Evolutionary conservation across 2,113 vertebrate genomes (phyloP).

Genomic region (Agapornis roseicollis): DNA sequence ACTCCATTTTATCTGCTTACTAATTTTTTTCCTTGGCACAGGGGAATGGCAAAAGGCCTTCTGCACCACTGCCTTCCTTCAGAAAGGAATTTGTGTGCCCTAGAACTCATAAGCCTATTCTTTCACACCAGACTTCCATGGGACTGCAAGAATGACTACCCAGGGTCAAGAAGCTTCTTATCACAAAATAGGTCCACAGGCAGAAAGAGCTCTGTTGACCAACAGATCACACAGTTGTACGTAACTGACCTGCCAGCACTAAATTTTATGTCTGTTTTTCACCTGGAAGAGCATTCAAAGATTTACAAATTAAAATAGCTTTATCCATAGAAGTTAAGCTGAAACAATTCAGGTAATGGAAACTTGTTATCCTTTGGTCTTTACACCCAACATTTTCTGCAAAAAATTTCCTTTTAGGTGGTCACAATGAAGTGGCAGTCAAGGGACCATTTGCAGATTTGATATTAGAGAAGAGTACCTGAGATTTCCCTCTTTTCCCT

Average conservation of each 20-base stretch:
- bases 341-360: neutral
- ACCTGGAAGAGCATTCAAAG: neutral
- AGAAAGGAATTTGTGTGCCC: neutral
- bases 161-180: accelerated
- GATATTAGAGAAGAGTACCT: neutral
- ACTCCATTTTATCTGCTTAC: neutral
- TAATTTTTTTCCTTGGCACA: neutral
- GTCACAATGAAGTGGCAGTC: neutral
- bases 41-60: neutral
- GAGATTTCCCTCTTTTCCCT: neutral
- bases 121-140: accelerated
- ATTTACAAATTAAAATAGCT: neutral
- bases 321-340: neutral
- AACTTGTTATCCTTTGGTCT: neutral
- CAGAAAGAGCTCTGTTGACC: neutral
- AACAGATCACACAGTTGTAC: neutral
- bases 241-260: neutral
- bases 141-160: accelerated
- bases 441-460: neutral
- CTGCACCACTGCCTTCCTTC: neutral
- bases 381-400: neutral
- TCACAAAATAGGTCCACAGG: neutral
- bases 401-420: neutral
- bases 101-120: neutral
- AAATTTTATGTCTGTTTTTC: neutral